Evolutionary conservation across 2,113 vertebrate genomes (phyloP).

Genomic region (Columba janthina): DNA sequence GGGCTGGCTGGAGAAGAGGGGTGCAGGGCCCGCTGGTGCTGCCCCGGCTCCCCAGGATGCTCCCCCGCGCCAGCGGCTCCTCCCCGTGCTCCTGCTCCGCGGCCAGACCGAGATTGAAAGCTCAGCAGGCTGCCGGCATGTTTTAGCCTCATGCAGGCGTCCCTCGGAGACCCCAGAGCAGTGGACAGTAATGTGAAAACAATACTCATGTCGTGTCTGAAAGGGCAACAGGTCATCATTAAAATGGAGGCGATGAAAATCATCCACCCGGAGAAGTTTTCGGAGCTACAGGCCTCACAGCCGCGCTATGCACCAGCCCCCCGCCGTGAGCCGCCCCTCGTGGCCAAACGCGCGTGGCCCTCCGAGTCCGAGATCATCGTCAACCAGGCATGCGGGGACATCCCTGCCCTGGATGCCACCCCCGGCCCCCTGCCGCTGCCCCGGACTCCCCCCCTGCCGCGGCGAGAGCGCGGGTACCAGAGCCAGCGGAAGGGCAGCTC

Average conservation of each 20-base stretch:
- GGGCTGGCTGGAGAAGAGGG: conserved; percentile 37
- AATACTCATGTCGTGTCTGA: conserved; percentile 95
- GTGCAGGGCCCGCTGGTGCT: background rate
- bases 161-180: conserved; percentile 69
- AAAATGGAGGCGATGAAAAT: conserved; percentile 99
- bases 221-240: conserved; percentile 94
- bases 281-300: conserved; percentile 74
- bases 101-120: conserved; percentile 54
- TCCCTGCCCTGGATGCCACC: conserved; percentile 67
- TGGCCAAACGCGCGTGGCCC: conserved; percentile 85
- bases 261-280: conserved; percentile 96
- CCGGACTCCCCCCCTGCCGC: conserved; percentile 78
- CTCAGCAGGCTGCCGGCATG: conserved; percentile 12
- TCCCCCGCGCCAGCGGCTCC: background rate
- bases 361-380: conserved; percentile 95
- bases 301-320: conserved; percentile 76
- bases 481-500: conserved; percentile 89
- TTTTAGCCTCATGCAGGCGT: conserved; percentile 78
- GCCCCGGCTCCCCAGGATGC: conserved; percentile 36
- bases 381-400: conserved; percentile 90
- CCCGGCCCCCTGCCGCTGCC: conserved; percentile 71
- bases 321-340: conserved; percentile 83
- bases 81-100: background rate
- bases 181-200: conserved; percentile 75
- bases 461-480: conserved; percentile 84